Evolutionary conservation across 2,797 vertebrate genomes (phyloP).

Genomic region (Lutjanus argentimaculatus): DNA sequence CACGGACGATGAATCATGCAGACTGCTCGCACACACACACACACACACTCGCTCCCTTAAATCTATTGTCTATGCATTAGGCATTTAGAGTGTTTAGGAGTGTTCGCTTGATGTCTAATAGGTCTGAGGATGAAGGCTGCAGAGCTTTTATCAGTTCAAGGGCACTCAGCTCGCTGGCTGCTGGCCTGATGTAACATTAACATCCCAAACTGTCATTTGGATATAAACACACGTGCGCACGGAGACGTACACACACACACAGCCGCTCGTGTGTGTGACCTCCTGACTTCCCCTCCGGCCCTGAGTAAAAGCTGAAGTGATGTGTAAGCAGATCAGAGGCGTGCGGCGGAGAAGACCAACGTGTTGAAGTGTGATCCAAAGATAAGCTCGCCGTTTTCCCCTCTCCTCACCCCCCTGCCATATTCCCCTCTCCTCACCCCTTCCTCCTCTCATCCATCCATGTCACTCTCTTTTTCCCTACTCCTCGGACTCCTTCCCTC

Average conservation of each 20-base stretch:
- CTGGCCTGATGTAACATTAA: constrained; percentile 61
- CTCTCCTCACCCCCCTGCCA: constrained; percentile 1
- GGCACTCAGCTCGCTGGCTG: constrained; percentile 65
- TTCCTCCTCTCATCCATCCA: constrained; percentile 47
- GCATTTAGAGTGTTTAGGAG: constrained; percentile 65
- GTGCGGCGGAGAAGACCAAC: constrained; percentile 11
- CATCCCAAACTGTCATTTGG: constrained; percentile 66
- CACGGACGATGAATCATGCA: constrained; percentile 44
- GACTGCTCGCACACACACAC: constrained; percentile 13
- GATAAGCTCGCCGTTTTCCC: constrained; percentile 23
- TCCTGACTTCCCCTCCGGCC: constrained; percentile 68
- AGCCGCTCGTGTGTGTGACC: constrained; percentile 64
- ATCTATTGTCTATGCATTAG: constrained; percentile 67
- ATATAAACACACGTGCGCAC: constrained; percentile 49
- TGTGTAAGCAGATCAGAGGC: constrained; percentile 72
- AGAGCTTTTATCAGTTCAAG: constrained; percentile 79
- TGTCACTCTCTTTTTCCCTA: constrained; percentile 35
- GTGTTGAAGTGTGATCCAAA: constrained; percentile 63
- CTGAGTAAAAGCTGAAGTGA: constrained; percentile 68
- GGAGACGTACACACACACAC: constrained; percentile 20
- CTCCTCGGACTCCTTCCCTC: constrained; percentile 63
- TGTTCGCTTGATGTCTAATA: constrained; percentile 68
- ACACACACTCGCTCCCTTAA: constrained; percentile 27
- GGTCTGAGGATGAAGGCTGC: constrained; percentile 68
- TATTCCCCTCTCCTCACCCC: neutral